Base-by-base conservation (phyloP, 2,113 vertebrate genomes). In the Terrapene triunguis region DNA sequence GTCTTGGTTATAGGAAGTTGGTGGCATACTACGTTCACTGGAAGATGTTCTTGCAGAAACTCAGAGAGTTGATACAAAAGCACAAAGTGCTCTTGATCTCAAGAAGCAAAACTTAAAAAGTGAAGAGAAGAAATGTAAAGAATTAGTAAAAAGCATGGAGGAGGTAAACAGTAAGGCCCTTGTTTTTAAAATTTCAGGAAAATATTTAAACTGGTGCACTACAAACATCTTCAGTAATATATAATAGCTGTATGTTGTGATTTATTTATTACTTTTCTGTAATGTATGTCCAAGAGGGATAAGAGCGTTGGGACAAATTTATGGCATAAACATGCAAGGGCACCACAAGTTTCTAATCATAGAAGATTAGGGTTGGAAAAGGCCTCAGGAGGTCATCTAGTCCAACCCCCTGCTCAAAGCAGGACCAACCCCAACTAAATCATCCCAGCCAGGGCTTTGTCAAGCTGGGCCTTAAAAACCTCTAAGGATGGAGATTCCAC, bases 21-120 rank as follows among this genome's bases (percentile, higher is more conserved):
- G 97, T 85, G 98, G 98, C 38, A 88, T 84, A 0, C 98, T 99
- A 53, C 97, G 78, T 82, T 96, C 98, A 25, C 96, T 99, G 82
- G 99, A 99, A 97, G 98, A 97, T 78, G 69, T 96, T 12, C 95
- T 99, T 84, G 97, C 99, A 86, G 99, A 99, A 65, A 96, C 98
- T 42, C 99, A 99, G 88, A 98, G 98, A 88, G 96, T 98, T 80
- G 97, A 99, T 69, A 97, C 99, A 74, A 99, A 99, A 98, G 98
- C 98, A 95, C 99, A 97, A 97, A 99, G 99, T 94, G 95, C 98
- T 2, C 97, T 99, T 85, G 99, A 99, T 95, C 96, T 99, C 74
- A 99, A 99, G 96, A 99, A 99, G 88, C 98, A 99, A 96, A 99
- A 99, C 95, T 96, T 99, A 80, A 97, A 98, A 91, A 98, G 96